Percentiles rank a stretch among this genome's conserved stretches.
phyloP scores from a whole-genome alignment of 2,797 vertebrate species.

The Masticophis lateralis region DNA sequence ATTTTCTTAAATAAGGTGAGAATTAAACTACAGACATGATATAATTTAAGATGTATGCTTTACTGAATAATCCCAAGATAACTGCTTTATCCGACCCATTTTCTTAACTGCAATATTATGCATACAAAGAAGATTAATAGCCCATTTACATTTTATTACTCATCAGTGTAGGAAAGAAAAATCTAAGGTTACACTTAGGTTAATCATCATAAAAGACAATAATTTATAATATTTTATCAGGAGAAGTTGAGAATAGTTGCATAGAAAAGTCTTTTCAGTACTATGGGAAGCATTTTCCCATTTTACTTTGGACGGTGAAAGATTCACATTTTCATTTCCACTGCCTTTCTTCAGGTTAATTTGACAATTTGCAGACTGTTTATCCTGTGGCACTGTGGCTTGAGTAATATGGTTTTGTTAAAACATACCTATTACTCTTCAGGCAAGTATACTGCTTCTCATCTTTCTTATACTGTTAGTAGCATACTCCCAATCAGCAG shows the following conservation, averaged over 20 bases:
- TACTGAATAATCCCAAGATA: not conserved
- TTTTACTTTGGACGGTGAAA: not conserved
- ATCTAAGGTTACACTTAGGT: not conserved
- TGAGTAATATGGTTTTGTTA: constrained; percentile 3
- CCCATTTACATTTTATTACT: not conserved
- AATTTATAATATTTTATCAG: not conserved
- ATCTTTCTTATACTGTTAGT: not conserved
- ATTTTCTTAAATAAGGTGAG: not conserved
- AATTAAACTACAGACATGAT: not conserved
- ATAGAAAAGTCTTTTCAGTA: not conserved
- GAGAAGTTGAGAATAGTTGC: not conserved
- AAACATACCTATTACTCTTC: constrained; percentile 2
- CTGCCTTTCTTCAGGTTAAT: not conserved
- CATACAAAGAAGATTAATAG: not conserved
- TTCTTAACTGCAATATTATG: not conserved
- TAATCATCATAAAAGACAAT: not conserved
- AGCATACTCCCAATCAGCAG: constrained; percentile 2
- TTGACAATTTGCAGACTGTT: not conserved
- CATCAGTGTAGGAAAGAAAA: not conserved
- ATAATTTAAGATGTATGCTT: not conserved
- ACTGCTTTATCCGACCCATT: not conserved
- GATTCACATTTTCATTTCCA: not conserved
- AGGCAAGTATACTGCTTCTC: not conserved
- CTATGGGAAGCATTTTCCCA: not conserved
- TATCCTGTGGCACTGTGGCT: not conserved